Percentiles rank a stretch among this genome's conserved stretches.
Conservation (phyloP, 1,140 invertebrate species). For the Drosophila tropicalis region DNA sequence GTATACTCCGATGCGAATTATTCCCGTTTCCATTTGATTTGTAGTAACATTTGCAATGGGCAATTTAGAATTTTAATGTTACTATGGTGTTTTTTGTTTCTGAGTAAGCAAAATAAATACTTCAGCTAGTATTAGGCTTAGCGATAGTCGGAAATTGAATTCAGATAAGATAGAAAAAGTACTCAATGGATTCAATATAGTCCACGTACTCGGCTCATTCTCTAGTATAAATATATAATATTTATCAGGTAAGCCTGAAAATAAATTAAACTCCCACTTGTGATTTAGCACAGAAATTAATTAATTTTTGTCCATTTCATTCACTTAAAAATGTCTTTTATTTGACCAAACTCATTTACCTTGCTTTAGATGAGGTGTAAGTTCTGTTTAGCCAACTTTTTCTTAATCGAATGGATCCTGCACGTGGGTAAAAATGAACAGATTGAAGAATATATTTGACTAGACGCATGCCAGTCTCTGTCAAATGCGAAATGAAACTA, state of each 20-base stretch:
- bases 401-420: background rate
- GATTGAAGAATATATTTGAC: background rate
- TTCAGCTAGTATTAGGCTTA: background rate
- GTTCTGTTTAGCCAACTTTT: background rate
- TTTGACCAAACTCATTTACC: background rate
- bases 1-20: background rate
- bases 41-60: background rate
- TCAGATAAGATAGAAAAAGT: constrained; percentile 8
- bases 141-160: background rate
- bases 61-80: background rate
- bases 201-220: background rate
- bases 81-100: background rate
- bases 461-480: background rate
- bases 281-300: constrained; percentile 33
- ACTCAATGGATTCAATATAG: constrained; percentile 6
- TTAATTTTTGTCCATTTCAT: background rate
- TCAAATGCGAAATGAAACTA: background rate
- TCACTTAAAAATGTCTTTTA: background rate
- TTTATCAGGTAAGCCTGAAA: constrained; percentile 1
- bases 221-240: background rate
- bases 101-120: background rate
- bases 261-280: constrained; percentile 39
- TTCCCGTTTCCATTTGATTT: constrained; percentile 2
- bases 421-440: background rate
- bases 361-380: background rate